These are phyloP conservation scores for Pseudoips prasinana DNA, from an alignment of 2,888 invertebrate genomes.

Conservation along the genomic window DNA sequence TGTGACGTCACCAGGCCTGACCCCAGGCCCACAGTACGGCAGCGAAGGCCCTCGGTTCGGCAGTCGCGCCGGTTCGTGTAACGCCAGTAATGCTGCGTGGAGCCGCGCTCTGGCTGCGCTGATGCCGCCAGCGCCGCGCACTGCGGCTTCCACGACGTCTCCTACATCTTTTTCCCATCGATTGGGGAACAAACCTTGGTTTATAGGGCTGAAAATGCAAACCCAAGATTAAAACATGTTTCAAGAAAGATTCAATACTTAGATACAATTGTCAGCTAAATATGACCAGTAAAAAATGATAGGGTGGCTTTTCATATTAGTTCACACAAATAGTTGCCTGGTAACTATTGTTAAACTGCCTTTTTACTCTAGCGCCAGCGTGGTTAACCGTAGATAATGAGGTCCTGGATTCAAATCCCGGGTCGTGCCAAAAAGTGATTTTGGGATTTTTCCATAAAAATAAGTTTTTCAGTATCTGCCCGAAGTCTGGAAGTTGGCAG, in stretches of 20 bases:
- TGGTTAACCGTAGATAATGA: too few species aligned
- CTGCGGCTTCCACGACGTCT: conserved; percentile 81
- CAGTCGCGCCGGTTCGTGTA: conserved; percentile 53
- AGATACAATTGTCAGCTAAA: too few species aligned
- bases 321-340: too few species aligned
- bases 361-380: too few species aligned
- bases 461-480: too few species aligned
- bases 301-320: too few species aligned
- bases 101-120: conserved; percentile 66
- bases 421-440: too few species aligned
- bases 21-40: conserved; percentile 83
- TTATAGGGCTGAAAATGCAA: not conserved
- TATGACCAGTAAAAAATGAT: too few species aligned
- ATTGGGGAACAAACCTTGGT: not conserved
- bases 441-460: too few species aligned
- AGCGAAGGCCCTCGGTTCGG: conserved; percentile 79
- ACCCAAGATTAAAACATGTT: not conserved
- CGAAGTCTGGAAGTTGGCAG: too few species aligned
- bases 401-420: too few species aligned
- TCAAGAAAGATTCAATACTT: not conserved
- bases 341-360: too few species aligned
- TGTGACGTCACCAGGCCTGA: conserved; percentile 73
- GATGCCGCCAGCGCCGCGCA: conserved; percentile 72
- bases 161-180: conserved; percentile 80
- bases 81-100: conserved; percentile 66